Base-by-base conservation (phyloP, 2,113 vertebrate species). In the Scytalopus superciliaris region DNA sequence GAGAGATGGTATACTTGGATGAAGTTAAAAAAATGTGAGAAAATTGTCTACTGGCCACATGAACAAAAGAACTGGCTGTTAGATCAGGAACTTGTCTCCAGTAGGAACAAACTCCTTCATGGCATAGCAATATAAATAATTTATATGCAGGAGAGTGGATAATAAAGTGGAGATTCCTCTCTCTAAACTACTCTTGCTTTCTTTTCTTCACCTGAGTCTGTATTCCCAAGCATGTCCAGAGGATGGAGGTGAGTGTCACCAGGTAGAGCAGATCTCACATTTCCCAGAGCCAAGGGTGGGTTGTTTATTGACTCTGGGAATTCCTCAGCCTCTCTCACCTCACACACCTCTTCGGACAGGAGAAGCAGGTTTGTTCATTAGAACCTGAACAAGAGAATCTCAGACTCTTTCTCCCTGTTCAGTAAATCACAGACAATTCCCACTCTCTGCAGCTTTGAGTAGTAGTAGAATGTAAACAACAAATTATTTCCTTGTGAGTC, bases 401-500 rank as follows among this genome's bases (percentile, higher is more conserved):
- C 50, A 12, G 53, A 14, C 16, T 64, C 69, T 66, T 73, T 91
- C 67, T 90, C 72, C 63, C 39, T 57, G 39, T 87, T 91, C 63
- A 57, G 59, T 72, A 67, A 72, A 93, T 91, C 10, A 0, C 47
- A 57, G 60, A 67, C 59, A 81, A 30, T 91, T 84, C 82, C 55
- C 50, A 76, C 69, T 0, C 2, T 83, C 78, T 77, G 77, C 84
- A 82, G 75, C 68, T 95, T 73, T 50, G 84, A 85, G 25, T 14
- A 57, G 75, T 44, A 22, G n/a, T 53, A 64, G 75, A 94, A 83
- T 73, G 85, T 80, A 91, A 93, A 94, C 87, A 93, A 89, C 37
- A 75, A 52, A 93, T 93, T 91, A 79, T 76, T 92, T 92, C 69
- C 81, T 92, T n/a, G 44, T 77, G 86, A 56, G 74, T 74, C 83